Evolutionary conservation across 2,113 vertebrate species (phyloP), one percentile per base, ranked within the genome.

Genomic region (Cepphus grylle): DNA sequence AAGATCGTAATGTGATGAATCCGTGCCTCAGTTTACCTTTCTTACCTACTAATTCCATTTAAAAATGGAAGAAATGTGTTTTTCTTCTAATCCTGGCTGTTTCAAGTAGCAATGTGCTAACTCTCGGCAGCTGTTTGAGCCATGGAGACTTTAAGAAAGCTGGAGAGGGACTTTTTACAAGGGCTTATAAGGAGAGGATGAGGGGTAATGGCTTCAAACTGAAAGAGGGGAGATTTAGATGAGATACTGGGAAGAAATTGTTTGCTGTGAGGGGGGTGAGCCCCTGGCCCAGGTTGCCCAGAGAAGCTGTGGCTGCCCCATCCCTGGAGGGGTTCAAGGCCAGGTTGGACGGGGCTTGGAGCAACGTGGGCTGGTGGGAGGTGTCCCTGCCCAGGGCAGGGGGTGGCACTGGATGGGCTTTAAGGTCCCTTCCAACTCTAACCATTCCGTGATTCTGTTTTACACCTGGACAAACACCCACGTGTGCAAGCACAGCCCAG

Each of bases 11-110:
- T 47, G 26, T 40, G 52, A 12, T 30, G 9, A 13, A 14, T 42
- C 67, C 1, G 20, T 70, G 63, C 80, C 93, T 97, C 83, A 67
- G 80, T 95, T 96, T 95, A 45, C 93, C 76, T 90, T 58, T 29
- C 36, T 58, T 19, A 6, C 25, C 52, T 18, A 1, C 12, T 71
- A 3, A 66, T 52, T 88, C 52, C 3, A 40, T 79, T 65, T 82
- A 11, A 40, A 63, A 56, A 30, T 18, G 34, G 50, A 36, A 27
- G 9, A 47, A 50, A 43, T 4, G 2, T 4, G 6, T 19, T 76
- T 73, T 55, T 52, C 47, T 69, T 53, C 67, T 43, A 4, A 15
- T 22, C 27, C 81, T 43, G 67, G 25, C 63, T 30, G 25, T 49
- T 65, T 76, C 69, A 12, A 32, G 49, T 6, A 79, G 36, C 42